These are phyloP conservation scores for Piaya cayana DNA, from an alignment of 2,113 vertebrate genomes.

Conservation along the genomic window DNA sequence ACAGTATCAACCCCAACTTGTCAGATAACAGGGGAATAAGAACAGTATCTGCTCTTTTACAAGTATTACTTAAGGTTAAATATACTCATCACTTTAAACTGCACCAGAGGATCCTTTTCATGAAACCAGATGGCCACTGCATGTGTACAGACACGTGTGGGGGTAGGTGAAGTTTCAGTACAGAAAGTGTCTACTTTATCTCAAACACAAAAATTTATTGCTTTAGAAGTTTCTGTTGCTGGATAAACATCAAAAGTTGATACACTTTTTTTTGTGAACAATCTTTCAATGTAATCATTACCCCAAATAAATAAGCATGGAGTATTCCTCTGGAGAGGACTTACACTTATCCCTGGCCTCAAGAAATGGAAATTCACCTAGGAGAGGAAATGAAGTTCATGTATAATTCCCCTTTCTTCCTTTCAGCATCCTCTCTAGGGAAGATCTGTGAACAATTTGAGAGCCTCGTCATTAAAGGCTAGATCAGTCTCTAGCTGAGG, in stretches of 20 bases:
- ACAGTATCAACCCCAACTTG: background rate
- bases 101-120: background rate
- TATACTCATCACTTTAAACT: background rate
- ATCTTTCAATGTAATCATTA: background rate
- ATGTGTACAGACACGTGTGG: background rate
- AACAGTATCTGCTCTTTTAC: background rate
- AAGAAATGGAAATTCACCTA: slow-evolving; percentile 19
- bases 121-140: background rate
- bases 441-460: background rate
- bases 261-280: background rate
- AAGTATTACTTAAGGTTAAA: background rate
- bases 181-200: background rate
- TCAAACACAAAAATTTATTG: background rate
- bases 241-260: background rate
- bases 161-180: background rate
- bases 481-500: background rate
- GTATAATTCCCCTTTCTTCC: background rate
- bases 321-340: background rate
- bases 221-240: background rate
- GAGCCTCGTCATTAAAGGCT: background rate
- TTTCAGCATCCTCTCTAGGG: background rate
- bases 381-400: background rate
- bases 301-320: background rate
- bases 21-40: background rate
- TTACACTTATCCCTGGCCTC: background rate